Conservation (phyloP, 2,113 vertebrate genomes). For the Arenaria interpres region DNA sequence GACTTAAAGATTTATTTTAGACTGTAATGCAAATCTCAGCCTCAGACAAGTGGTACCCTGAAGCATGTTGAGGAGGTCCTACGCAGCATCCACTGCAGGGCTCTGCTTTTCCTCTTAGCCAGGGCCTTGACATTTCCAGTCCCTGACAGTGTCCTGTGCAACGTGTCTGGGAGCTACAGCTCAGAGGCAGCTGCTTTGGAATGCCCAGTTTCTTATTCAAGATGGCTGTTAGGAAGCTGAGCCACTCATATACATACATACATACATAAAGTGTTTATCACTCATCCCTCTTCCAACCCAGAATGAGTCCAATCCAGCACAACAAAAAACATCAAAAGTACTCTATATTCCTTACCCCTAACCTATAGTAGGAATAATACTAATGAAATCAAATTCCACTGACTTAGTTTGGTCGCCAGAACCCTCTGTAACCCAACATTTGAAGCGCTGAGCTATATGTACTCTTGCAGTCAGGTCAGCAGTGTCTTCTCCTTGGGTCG, state of each 20-base stretch:
- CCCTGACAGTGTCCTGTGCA: background rate
- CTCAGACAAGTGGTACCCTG: background rate
- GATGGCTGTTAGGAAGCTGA: background rate
- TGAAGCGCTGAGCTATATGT: background rate
- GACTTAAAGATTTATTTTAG: background rate
- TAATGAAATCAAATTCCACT: background rate
- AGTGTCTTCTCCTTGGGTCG: background rate
- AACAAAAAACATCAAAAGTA: background rate
- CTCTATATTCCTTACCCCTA: background rate
- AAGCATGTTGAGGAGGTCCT: background rate
- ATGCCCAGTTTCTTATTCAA: background rate
- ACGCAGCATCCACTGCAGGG: background rate
- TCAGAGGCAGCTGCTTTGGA: background rate
- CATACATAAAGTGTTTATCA: background rate
- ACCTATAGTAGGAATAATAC: background rate
- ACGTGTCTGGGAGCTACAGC: background rate
- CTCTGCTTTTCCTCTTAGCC: background rate
- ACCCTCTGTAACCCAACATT: background rate
- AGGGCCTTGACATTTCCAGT: background rate
- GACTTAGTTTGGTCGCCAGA: background rate
- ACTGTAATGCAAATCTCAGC: background rate
- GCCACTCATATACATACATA: background rate
- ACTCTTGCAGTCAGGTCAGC: background rate
- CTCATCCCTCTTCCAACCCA: background rate
- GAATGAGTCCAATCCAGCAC: background rate